Evolutionary conservation across 2,113 vertebrate species (phyloP).

Genomic region (Carassius auratus): DNA sequence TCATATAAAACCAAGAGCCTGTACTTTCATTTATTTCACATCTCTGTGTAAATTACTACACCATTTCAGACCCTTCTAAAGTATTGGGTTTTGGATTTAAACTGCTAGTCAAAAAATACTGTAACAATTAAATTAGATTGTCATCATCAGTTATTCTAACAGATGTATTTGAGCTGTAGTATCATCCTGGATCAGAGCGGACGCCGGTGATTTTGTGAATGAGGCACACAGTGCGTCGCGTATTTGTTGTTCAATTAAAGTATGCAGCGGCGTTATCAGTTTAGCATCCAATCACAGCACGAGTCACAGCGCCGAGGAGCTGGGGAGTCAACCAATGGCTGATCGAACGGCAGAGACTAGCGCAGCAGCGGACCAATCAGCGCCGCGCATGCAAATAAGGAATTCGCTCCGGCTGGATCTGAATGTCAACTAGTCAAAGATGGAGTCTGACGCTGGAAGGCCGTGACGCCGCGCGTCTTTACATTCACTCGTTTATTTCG

Average conservation of each 20-base stretch:
- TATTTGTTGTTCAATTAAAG: slow-evolving; percentile 85
- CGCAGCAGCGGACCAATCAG: slow-evolving; percentile 68
- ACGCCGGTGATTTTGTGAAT: slow-evolving; percentile 85
- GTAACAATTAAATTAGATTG: background rate
- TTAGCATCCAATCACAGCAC: slow-evolving; percentile 71
- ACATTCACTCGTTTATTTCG: slow-evolving; percentile 55
- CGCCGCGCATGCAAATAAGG: slow-evolving; percentile 32
- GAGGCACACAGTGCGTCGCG: slow-evolving; percentile 81
- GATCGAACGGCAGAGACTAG: slow-evolving; percentile 81
- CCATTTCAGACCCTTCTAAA: background rate
- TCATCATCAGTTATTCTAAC: background rate
- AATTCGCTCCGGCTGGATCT: slow-evolving; percentile 82
- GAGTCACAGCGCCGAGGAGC: slow-evolving; percentile 77
- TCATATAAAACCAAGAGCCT: background rate
- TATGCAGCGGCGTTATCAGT: slow-evolving; percentile 67
- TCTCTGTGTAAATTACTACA: background rate
- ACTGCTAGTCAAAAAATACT: background rate
- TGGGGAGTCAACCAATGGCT: slow-evolving; percentile 77
- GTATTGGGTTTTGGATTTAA: background rate
- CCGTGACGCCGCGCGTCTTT: slow-evolving; percentile 79
- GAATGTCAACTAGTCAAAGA: slow-evolving; percentile 99
- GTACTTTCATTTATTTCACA: background rate
- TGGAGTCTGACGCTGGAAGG: slow-evolving; percentile 85
- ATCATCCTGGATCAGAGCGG: background rate
- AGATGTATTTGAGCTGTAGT: background rate